Percentiles rank a stretch among this genome's conserved stretches.
Evolutionary conservation across 92 coral and sea anemone genomes (phyloP).

Genomic region (Umimayanthus chanpuru): DNA sequence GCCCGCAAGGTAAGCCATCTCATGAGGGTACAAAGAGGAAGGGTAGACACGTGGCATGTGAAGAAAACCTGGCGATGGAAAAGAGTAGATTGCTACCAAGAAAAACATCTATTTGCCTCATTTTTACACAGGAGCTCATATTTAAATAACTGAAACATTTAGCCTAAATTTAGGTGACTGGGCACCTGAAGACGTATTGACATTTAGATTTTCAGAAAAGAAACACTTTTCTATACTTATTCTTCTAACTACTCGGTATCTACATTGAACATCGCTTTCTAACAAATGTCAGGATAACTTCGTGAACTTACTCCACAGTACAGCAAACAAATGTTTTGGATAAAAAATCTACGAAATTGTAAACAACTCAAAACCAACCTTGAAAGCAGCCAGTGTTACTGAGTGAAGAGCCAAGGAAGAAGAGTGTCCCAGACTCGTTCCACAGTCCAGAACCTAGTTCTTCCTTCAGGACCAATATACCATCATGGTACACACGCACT

Average conservation of each 20-base stretch:
- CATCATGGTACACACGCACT: conserved; percentile 44
- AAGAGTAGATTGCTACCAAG: background rate
- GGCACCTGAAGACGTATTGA: background rate
- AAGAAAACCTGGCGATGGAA: background rate
- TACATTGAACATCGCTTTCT: too few relatives aligned
- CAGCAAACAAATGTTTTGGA: too few relatives aligned
- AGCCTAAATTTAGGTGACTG: background rate
- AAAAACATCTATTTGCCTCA: too few relatives aligned
- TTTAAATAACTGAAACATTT: too few relatives aligned
- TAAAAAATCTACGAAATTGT: too few relatives aligned
- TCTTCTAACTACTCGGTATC: too few relatives aligned
- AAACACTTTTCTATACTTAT: too few relatives aligned
- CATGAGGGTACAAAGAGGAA: conserved; percentile 51
- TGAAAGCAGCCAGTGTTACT: conserved; percentile 1
- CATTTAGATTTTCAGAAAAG: background rate
- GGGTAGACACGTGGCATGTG: conserved; percentile 39
- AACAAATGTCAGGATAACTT: too few relatives aligned
- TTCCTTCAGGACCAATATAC: conserved; percentile 16
- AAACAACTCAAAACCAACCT: conserved; percentile 17
- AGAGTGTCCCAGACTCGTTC: background rate
- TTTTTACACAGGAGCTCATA: too few relatives aligned
- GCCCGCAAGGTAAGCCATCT: conserved; percentile 36
- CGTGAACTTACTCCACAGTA: too few relatives aligned
- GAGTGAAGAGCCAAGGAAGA: conserved; percentile 3
- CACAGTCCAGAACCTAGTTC: background rate